Evolutionary conservation across 2,113 vertebrate species (phyloP), one percentile per base, ranked within the genome.

Genomic region (Lepus americanus): DNA sequence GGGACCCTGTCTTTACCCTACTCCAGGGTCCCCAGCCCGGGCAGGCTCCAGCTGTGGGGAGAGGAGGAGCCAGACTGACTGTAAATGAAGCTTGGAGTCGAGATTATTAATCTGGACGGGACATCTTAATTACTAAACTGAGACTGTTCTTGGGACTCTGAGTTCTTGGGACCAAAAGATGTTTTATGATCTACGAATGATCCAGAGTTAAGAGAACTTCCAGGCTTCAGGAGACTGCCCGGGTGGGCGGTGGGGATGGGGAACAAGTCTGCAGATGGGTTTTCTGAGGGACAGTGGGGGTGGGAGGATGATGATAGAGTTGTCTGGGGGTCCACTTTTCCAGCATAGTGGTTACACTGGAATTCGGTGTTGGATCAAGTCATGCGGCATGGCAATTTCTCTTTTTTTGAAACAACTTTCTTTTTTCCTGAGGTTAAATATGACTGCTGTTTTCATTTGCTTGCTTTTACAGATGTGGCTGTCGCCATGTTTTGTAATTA

Each of bases 121-220:
- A 90, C 92, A 94, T 94, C 87, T 93, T 90, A 81, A 94, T 94
- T 82, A 85, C 79, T 92, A 88, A 95, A 36, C 44, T 0, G 27
- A 97, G 94, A 69, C 77, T 20, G 23, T 95, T 94, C 44, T 73
- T 4, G 29, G 81, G 27, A 64, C 72, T 69, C 5, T 82, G 76
- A 87, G 83, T 91, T 73, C 90, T 89, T 69, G 67, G 87, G 84
- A 93, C 85, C 73, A 63, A 67, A 95, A 77, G 49, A 90, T 64
- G 64, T 92, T 96, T 92, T 77, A 87, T 92, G 53, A 94, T 70
- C 20, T 53, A 77, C 67, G 76, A 89, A 39, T 84, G 87, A 91
- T 55, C 73, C 51, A 49, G 4, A 90, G 55, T 95, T 83, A 49
- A 63, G 67, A 31, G 49, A 66, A 82, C 66, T 80, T 91, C 70